Evolutionary conservation across 1,140 invertebrate species (phyloP).

Genomic region (Drosophila micromelanica): DNA sequence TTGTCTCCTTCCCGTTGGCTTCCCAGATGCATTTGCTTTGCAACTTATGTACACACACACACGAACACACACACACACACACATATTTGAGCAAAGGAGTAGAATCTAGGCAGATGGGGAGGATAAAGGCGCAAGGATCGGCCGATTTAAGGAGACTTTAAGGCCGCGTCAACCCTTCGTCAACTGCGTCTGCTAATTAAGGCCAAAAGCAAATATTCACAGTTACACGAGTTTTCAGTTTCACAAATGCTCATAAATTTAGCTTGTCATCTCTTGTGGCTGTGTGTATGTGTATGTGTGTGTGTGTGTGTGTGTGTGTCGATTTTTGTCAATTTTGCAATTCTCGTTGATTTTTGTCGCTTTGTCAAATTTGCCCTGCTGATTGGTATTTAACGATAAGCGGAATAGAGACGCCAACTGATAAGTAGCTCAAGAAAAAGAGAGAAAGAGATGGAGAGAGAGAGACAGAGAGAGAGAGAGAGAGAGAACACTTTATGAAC

Average conservation of each 20-base stretch:
- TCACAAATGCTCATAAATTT: constrained; percentile 1
- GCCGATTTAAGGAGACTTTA: background rate
- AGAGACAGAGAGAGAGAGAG: background rate
- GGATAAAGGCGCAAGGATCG: background rate
- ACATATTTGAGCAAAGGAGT: background rate
- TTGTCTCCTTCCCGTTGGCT: constrained; percentile 1
- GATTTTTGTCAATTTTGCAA: background rate
- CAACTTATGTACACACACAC: constrained; percentile 58
- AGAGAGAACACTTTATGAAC: constrained; percentile 26
- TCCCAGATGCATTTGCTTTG: constrained; percentile 43
- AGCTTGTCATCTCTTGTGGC: background rate
- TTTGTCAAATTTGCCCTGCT: constrained; percentile 43
- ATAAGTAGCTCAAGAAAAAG: background rate
- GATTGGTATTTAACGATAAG: constrained; percentile 49
- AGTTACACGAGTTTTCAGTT: constrained; percentile 13
- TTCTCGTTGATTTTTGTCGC: constrained; percentile 3
- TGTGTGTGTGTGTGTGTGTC: background rate
- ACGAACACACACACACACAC: constrained; percentile 21
- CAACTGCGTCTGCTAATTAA: constrained; percentile 17
- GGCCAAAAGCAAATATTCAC: background rate
- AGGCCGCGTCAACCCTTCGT: too few species aligned
- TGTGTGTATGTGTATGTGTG: background rate
- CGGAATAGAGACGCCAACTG: background rate
- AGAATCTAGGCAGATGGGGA: background rate
- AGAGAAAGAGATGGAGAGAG: too few species aligned